Evolutionary conservation across 2,888 invertebrate genomes (phyloP), one percentile per base, ranked within the genome.

Genomic region (Pristionchus japonicus): DNA sequence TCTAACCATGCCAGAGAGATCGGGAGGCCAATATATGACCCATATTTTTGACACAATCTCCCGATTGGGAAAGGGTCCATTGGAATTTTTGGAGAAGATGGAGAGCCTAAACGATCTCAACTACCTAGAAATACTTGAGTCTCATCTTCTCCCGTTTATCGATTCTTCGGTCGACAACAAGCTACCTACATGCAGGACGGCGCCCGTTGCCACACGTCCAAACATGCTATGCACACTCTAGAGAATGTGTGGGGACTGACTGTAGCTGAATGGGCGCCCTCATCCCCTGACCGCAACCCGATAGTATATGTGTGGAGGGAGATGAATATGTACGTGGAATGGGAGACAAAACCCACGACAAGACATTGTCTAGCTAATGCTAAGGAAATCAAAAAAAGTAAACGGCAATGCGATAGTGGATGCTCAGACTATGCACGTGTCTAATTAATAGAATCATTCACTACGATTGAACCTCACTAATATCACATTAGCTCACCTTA

Each of bases 141-240:
- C 6, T 11, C 31, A 37, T 20, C 77, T 77, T 20, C 77, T 77
- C 27, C 77, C 77, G 7, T 40, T 40, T n/a, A n/a, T 77, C 4
- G 77, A 77, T 20, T 3, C 23, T 40, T 23, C 40, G 77, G 77
- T 3, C 37, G 77, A 43, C 23, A 77, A 20, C 7, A 20, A 3
- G 77, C 77, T 3, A 43, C 23, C 37, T 77, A 40, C 77, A 77
- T 77, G 37, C 77, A 77, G 40, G 77, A 77, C n/a, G 77, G 77
- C 7, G 77, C 77, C 11, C 7, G 20, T 40, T 11, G 20, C 13
- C 77, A 77, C 40, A 77, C 77, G 3, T n/a, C 77, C 4, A 37
- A 40, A 7, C n/a, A 40, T 17, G 9, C 77, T 6, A 3, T 77
- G 3, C 7, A 37, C n/a, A 77, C n/a, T 3, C 37, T 77, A 7